Evolutionary conservation across 2,113 vertebrate genomes (phyloP), one percentile per base, ranked within the genome.

Genomic region (Trematomus loennbergii): DNA sequence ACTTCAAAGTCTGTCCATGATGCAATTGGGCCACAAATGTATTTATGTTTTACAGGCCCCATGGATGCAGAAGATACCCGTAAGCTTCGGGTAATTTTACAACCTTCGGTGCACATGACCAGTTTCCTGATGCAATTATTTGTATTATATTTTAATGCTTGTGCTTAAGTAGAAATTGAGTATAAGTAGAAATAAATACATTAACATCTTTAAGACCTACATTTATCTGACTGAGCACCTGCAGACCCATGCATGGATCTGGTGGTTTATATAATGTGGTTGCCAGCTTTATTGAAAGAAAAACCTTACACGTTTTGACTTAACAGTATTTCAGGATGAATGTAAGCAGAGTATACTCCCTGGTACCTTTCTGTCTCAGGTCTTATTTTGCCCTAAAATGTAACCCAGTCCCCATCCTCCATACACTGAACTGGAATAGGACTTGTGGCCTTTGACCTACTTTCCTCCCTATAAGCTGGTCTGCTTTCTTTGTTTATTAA

Each of bases 391-490:
- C 55, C 62, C 53, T 77, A 57, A 57, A 62, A 69, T 79, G 77
- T 66, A 85, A 87, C 82, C 70, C 63, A 65, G 77, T 60, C 74
- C 57, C n/a, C 17, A 45, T 63, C 54, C 67, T 70, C 65, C 81
- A 66, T 78, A 61, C 57, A 57, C 75, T 57, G 69, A 62, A 72
- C 58, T 81, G 73, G 66, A 82, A 49, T 61, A 40, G 68, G 62
- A 78, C 22, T 73, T 55, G 18, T 73, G 70, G 1, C 78, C 81
- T 88, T 87, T 83, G 79, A 83, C 83, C 74, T 75, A 70, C 79
- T 75, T 89, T 81, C 13, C 61, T 22, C 11, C n/a, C 11, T 4
- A 29, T 29, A 18, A 59, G 59, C 54, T 67, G 48, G 40, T 59
- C 59, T 61, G n/a, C 17, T 29, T 29, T 4, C 29, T 29, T 29